These are phyloP conservation scores for Ptychoptera albimana DNA, from an alignment of 2,888 invertebrate genomes.

Conservation along the genomic window DNA sequence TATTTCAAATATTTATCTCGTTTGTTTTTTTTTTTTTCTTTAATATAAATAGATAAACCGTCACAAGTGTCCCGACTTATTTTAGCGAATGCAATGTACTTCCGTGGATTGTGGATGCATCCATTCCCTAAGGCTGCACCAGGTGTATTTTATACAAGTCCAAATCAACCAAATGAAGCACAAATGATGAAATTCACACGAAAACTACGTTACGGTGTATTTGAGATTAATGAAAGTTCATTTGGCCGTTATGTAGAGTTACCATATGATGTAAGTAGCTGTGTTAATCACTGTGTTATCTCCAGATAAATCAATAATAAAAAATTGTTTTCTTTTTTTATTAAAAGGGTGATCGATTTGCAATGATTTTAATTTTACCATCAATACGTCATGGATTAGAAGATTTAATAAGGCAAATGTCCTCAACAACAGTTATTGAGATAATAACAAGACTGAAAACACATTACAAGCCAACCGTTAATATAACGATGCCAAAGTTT, in stretches of 20 bases:
- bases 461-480: too few species aligned
- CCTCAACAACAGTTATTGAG: slow-evolving; percentile 19
- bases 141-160: slow-evolving; percentile 41
- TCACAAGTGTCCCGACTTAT: slow-evolving; percentile 6
- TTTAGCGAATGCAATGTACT: slow-evolving; percentile 15
- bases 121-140: slow-evolving; percentile 11
- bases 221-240: neutral
- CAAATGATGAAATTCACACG: slow-evolving; percentile 45
- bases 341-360: slow-evolving; percentile 31
- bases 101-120: slow-evolving; percentile 15
- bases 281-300: too few species aligned
- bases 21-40: too few species aligned
- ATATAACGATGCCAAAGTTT: slow-evolving; percentile 14
- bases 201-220: slow-evolving; percentile 26
- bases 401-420: slow-evolving; percentile 21
- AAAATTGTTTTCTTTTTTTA: neutral
- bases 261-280: slow-evolving; percentile 45
- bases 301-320: neutral
- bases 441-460: slow-evolving; percentile 11
- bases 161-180: slow-evolving; percentile 35
- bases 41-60: too few species aligned
- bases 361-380: slow-evolving; percentile 34
- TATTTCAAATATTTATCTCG: too few species aligned
- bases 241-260: slow-evolving; percentile 46
- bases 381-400: slow-evolving; percentile 20